Conservation (phyloP, 2,888 invertebrate genomes). For the Drosophila imparisetae region DNA sequence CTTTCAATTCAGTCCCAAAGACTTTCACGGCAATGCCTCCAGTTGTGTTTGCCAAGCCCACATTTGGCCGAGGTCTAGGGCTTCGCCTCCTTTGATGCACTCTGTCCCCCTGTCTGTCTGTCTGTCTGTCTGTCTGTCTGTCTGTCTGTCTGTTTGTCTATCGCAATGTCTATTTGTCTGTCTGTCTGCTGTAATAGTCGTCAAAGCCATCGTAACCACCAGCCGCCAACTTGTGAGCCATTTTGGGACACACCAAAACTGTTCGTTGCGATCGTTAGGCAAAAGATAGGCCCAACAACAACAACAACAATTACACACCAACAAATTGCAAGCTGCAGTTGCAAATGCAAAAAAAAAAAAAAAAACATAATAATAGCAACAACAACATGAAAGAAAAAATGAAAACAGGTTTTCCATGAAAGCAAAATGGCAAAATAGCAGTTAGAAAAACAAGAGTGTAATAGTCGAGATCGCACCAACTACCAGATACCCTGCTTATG, state of each 20-base stretch:
- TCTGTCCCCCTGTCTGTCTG: not conserved
- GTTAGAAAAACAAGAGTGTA: conserved; percentile 14
- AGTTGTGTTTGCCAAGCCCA: conserved; percentile 17
- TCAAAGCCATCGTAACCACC: conserved; percentile 31
- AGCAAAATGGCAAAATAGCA: conserved; percentile 42
- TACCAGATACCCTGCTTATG: not conserved
- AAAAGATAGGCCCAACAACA: conserved; percentile 16
- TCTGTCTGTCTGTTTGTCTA: not conserved
- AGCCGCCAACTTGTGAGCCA: conserved; percentile 38
- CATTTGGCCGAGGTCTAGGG: conserved; percentile 48
- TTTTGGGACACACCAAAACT: conserved; percentile 32
- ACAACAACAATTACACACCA: not conserved
- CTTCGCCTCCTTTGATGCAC: conserved; percentile 28
- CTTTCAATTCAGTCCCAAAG: not conserved
- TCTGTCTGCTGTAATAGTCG: conserved; percentile 14
- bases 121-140: not conserved
- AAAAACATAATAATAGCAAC: conserved; percentile 8
- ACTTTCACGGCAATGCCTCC: conserved; percentile 36
- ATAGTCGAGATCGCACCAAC: not conserved
- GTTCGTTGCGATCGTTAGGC: conserved; percentile 27
- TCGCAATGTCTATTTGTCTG: not conserved
- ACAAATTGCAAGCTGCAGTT: conserved; percentile 22
- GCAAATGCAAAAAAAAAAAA: conserved; percentile 18
- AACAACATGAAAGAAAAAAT: conserved; percentile 57
- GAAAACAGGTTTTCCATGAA: conserved; percentile 71